phyloP scores from a whole-genome alignment of 2,797 vertebrate species.

The Chiloscyllium punctatum region DNA sequence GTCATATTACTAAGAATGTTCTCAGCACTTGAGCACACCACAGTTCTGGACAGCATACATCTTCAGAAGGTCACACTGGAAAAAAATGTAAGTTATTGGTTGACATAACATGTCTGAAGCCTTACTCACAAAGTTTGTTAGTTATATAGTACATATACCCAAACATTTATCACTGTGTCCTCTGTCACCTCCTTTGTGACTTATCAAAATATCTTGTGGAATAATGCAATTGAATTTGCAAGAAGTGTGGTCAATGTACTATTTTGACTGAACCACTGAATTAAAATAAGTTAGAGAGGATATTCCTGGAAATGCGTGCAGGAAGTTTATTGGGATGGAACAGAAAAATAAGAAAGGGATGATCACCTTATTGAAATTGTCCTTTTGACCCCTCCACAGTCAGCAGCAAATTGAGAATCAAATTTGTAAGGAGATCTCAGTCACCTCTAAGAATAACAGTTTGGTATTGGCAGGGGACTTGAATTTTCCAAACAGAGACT shows the following conservation, averaged over 20 bases:
- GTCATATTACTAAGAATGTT: background rate
- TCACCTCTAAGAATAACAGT: too few relatives aligned
- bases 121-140: background rate
- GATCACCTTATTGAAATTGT: too few relatives aligned
- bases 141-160: background rate
- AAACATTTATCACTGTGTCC: background rate
- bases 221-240: background rate
- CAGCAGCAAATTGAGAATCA: too few relatives aligned
- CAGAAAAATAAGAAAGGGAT: too few relatives aligned
- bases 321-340: too few relatives aligned
- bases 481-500: too few relatives aligned
- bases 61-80: background rate
- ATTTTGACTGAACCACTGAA: background rate
- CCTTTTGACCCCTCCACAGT: too few relatives aligned
- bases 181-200: background rate
- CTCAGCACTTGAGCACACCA: background rate
- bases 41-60: background rate
- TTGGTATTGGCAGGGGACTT: too few relatives aligned
- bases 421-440: too few relatives aligned
- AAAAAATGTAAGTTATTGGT: too few relatives aligned
- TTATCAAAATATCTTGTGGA: conserved; percentile 6
- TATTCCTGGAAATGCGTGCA: too few relatives aligned
- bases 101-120: background rate
- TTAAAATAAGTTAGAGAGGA: background rate
- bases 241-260: background rate